Conservation (phyloP, 2,888 invertebrate species). For the Baronia brevicornis region DNA sequence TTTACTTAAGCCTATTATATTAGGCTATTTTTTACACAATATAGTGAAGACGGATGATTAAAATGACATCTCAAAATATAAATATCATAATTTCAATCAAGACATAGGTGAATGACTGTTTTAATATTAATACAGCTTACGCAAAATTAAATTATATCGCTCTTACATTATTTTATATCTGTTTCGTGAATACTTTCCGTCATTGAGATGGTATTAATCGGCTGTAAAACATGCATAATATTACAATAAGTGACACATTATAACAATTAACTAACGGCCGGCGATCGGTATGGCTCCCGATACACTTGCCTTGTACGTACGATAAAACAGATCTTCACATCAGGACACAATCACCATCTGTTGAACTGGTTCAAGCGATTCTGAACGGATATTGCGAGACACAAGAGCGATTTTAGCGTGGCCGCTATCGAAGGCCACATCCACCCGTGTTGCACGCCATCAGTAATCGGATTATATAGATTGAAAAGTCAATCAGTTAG, state of each 20-base stretch:
- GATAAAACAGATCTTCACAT: conserved; percentile 15
- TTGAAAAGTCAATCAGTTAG: conserved; percentile 74
- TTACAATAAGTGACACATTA: conserved; percentile 10
- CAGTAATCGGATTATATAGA: conserved; percentile 58
- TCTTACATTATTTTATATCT: conserved; percentile 4
- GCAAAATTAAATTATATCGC: conserved; percentile 12
- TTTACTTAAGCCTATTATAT: no score
- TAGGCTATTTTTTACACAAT: no score
- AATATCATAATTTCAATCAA: no score
- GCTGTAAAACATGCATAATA: conserved; percentile 12
- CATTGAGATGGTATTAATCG: conserved; percentile 10
- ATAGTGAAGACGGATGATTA: no score
- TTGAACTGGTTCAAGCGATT: conserved; percentile 13
- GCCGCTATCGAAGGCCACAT: conserved; percentile 11
- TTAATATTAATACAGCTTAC: conserved; percentile 2
- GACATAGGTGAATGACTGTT: conserved; percentile 1
- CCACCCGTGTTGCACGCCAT: conserved; percentile 35
- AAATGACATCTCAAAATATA: no score
- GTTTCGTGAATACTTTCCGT: conserved; percentile 5
- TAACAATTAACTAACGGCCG: conserved; percentile 28
- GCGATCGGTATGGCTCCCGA: conserved; percentile 39
- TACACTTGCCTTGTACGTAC: conserved; percentile 25
- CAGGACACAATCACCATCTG: conserved; percentile 23
- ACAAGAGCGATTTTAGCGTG: conserved; percentile 18
- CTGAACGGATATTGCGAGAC: conserved; percentile 1